Percentiles rank a stretch among this genome's conserved stretches.
These are phyloP conservation scores for Orius insidiosus DNA, from an alignment of 1,140 invertebrate genomes.

Conservation along the genomic window DNA sequence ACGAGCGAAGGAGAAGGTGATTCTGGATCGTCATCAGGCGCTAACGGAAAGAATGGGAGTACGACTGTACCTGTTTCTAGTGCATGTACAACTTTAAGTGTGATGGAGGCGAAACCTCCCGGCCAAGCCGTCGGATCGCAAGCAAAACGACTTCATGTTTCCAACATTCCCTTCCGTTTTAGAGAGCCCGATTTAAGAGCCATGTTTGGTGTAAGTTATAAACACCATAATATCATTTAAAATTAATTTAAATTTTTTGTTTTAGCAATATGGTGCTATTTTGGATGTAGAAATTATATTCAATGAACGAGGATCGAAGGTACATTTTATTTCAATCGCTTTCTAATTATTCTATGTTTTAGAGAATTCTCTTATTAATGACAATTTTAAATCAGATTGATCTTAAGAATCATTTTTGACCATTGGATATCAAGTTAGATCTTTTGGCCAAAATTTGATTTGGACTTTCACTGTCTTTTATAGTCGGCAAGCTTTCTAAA, in stretches of 20 bases:
- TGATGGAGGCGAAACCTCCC: conserved; percentile 20
- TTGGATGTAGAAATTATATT: conserved; percentile 99
- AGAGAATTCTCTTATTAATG: neutral
- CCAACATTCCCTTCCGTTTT: conserved; percentile 98
- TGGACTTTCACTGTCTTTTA: no score
- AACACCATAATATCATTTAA: neutral
- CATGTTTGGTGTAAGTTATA: conserved; percentile 85
- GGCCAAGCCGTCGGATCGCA: conserved; percentile 28
- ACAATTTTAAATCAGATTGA: neutral
- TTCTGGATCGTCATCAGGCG: conserved; percentile 21
- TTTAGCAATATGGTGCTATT: conserved; percentile 90
- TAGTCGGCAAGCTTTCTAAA: no score
- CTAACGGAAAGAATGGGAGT: conserved; percentile 14
- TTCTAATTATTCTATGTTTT: no score
- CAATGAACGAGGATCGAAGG: conserved; percentile 98
- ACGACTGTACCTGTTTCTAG: conserved; percentile 17
- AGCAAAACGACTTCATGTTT: conserved; percentile 81
- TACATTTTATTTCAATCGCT: conserved; percentile 34
- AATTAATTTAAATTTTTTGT: conserved; percentile 9
- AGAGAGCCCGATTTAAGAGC: conserved; percentile 91
- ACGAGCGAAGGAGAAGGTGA: conserved; percentile 15
- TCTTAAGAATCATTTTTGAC: no score
- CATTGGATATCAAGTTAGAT: no score
- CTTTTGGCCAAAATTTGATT: no score
- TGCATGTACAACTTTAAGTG: no score